These are phyloP conservation scores for Ophion obscuratus DNA, from an alignment of 2,888 invertebrate genomes.

Conservation along the genomic window DNA sequence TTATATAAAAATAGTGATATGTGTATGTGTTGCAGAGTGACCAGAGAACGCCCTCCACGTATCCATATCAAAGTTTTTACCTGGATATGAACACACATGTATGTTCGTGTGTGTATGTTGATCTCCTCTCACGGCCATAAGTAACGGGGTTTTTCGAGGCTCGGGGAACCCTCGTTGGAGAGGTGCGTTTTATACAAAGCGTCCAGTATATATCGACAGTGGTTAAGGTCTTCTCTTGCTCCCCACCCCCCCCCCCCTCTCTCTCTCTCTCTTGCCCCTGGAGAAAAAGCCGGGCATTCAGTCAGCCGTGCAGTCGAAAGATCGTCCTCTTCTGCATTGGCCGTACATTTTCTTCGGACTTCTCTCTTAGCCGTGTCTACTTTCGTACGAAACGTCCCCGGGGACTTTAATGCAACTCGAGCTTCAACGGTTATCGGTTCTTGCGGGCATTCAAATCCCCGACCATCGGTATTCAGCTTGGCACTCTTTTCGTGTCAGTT, in stretches of 20 bases:
- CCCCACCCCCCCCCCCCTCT: neutral
- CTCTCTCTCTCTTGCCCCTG: slow-evolving; percentile 38
- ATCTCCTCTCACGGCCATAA: slow-evolving; percentile 25
- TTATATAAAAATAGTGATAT: slow-evolving; percentile 27
- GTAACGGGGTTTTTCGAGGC: slow-evolving; percentile 53
- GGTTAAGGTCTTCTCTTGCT: slow-evolving; percentile 44
- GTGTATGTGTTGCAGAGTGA: slow-evolving; percentile 22
- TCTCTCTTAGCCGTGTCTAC: slow-evolving; percentile 34
- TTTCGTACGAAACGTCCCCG: slow-evolving; percentile 6
- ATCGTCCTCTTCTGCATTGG: slow-evolving; percentile 75
- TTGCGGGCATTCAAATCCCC: slow-evolving; percentile 30
- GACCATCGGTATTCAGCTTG: neutral
- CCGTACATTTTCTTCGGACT: slow-evolving; percentile 67
- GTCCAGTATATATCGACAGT: slow-evolving; percentile 4
- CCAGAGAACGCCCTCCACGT: slow-evolving; percentile 39
- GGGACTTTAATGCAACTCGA: slow-evolving; percentile 2
- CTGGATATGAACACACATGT: neutral
- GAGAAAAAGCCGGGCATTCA: slow-evolving; percentile 72
- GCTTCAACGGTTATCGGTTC: slow-evolving; percentile 18
- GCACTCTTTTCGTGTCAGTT: neutral
- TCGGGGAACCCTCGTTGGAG: slow-evolving; percentile 41
- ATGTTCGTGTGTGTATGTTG: slow-evolving; percentile 5
- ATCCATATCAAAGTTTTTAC: slow-evolving; percentile 12
- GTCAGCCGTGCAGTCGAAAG: slow-evolving; percentile 83
- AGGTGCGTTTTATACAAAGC: slow-evolving; percentile 35